Conservation (phyloP, 2,113 vertebrate species). For the Carassius carassius region DNA sequence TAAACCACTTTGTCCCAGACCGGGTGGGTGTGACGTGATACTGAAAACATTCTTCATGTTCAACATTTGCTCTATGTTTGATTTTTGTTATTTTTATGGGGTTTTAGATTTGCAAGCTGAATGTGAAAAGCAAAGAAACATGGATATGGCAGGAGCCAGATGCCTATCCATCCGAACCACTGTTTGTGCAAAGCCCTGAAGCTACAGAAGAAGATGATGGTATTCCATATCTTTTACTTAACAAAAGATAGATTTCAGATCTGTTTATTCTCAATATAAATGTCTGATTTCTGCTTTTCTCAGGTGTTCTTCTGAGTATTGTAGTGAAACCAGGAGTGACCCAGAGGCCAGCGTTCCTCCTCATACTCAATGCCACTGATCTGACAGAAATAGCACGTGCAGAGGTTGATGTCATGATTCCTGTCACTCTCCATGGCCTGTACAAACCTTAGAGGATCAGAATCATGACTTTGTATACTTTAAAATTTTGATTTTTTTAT, state of each 20-base stretch:
- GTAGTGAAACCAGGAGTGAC: slow-evolving; percentile 77
- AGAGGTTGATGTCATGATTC: slow-evolving; percentile 83
- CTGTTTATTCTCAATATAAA: not conserved
- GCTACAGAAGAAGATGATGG: slow-evolving; percentile 85
- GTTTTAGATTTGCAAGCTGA: slow-evolving; percentile 84
- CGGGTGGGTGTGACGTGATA: slow-evolving; percentile 72
- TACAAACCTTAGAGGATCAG: slow-evolving; percentile 71
- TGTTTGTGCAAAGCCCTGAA: slow-evolving; percentile 82
- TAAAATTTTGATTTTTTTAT: not conserved
- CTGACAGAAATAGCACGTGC: slow-evolving; percentile 86
- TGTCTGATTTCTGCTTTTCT: slow-evolving; percentile 16
- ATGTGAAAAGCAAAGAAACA: slow-evolving; percentile 83
- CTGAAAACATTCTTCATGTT: not conserved
- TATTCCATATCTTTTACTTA: slow-evolving; percentile 61
- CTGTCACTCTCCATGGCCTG: slow-evolving; percentile 84
- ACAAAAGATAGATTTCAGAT: not conserved
- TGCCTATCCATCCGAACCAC: slow-evolving; percentile 83
- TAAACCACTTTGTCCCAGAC: slow-evolving; percentile 89
- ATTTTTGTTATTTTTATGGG: slow-evolving; percentile 26
- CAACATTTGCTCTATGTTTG: not conserved
- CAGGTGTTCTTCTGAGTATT: slow-evolving; percentile 84
- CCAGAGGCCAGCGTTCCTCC: slow-evolving; percentile 80
- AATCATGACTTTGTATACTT: not conserved
- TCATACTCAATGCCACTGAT: slow-evolving; percentile 83
- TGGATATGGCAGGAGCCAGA: slow-evolving; percentile 87